Evolutionary conservation across 2,797 vertebrate species (phyloP).

Genomic region (Eutrigla gurnardus): DNA sequence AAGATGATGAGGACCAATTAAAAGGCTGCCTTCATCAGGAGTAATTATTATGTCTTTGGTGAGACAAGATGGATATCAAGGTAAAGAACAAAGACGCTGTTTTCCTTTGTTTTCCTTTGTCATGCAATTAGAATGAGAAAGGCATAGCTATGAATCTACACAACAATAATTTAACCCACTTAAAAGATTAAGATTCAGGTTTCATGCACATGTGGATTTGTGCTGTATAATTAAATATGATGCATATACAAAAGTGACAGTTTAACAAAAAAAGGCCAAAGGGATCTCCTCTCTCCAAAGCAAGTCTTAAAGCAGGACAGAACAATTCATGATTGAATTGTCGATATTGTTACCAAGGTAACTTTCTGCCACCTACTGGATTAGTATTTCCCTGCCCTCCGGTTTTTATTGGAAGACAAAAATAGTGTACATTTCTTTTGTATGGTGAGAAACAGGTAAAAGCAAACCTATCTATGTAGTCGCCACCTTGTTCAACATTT

Average conservation of each 20-base stretch:
- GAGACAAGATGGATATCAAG: not conserved
- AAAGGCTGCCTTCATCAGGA: constrained; percentile 2
- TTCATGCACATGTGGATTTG: not conserved
- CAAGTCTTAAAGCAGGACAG: not conserved
- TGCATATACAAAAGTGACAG: not conserved
- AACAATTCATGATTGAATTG: constrained; percentile 32
- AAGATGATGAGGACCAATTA: constrained; percentile 3
- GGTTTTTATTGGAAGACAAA: constrained; percentile 2
- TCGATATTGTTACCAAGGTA: constrained; percentile 54
- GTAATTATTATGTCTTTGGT: not conserved
- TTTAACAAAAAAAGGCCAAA: not conserved
- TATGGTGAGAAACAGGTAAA: not conserved
- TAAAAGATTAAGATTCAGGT: not conserved
- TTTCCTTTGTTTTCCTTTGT: not conserved
- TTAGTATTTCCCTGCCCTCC: constrained; percentile 51
- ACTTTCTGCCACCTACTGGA: constrained; percentile 79
- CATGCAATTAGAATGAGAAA: not conserved
- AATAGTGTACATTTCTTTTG: not conserved
- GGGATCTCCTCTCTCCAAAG: not conserved
- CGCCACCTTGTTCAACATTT: not conserved
- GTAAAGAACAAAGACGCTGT: constrained; percentile 9
- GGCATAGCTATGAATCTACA: not conserved
- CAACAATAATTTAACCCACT: not conserved
- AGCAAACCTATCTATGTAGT: not conserved
- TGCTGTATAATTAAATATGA: not conserved